Conservation (phyloP, 37 sponge, comb jelly and placozoan genomes). For the Ephydatia muelleri region DNA sequence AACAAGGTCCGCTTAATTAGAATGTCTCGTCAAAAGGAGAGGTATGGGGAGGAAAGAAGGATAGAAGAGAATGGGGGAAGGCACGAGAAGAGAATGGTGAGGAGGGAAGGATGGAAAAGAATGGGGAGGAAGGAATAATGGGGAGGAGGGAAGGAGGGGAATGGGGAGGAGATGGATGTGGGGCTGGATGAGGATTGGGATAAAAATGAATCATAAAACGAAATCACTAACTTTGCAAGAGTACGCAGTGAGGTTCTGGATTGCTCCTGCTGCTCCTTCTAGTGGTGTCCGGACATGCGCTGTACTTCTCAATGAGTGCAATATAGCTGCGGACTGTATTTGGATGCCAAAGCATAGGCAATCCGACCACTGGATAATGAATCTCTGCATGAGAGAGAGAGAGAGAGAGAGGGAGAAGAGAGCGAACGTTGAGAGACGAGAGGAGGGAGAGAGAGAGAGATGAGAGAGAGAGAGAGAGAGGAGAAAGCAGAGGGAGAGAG, state of each 20-base stretch:
- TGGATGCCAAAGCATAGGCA: constrained; percentile 68
- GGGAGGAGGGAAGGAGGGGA: neutral
- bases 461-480: too few relatives aligned
- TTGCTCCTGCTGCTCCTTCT: constrained; percentile 93
- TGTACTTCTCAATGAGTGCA: constrained; percentile 70
- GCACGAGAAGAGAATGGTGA: neutral
- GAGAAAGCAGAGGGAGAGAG: too few relatives aligned
- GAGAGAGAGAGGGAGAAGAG: too few relatives aligned
- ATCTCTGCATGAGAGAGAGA: too few relatives aligned
- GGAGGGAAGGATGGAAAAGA: neutral
- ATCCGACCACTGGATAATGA: constrained; percentile 74
- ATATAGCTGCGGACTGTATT: constrained; percentile 76
- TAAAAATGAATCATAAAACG: neutral
- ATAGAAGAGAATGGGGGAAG: constrained; percentile 1
- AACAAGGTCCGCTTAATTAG: too few relatives aligned
- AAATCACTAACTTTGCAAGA: constrained; percentile 76
- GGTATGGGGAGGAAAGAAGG: too few relatives aligned
- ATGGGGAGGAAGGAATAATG: neutral
- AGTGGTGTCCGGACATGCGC: constrained; percentile 73
- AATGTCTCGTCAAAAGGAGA: too few relatives aligned
- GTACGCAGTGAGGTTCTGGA: constrained; percentile 96
- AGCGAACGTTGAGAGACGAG: too few relatives aligned
- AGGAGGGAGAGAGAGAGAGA: too few relatives aligned
- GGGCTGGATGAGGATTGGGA: neutral
- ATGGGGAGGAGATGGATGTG: neutral